Evolutionary conservation across 1,140 invertebrate species (phyloP), one percentile per base, ranked within the genome.

Genomic region (Triops cancriformis): DNA sequence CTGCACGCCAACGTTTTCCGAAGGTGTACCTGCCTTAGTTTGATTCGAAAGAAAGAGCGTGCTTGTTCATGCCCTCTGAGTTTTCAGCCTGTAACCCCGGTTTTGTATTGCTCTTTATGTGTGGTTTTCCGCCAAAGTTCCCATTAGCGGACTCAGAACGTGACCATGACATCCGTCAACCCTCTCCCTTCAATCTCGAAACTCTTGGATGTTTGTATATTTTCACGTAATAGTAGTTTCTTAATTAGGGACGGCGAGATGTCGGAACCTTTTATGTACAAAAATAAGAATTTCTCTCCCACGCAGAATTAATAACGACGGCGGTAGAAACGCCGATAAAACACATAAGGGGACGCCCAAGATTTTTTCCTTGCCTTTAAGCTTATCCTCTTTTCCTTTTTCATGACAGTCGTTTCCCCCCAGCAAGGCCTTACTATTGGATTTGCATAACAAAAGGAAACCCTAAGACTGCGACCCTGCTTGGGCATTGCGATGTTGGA

Each of bases 361-460:
- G 51, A 12, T 64, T 14, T 64, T 64, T 18, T 64, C 14, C 51
- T 7, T 37, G 2, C 31, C 31, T 37, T 37, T 37, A 37, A 37
- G 2, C 31, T 37, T 37, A 37, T 37, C 31, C 31, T 37, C 31
- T 64, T 64, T 45, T 64, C 51, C 51, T 64, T 64, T 64, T 64
- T 23, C 31, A 37, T 37, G 31, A 37, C 31, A 37, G 51, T 18
- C 43, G 43, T 18, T 45, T 18, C 18, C 51, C 18, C 51, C 51
- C 51, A 64, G 18, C 51, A 64, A 64, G 18, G 9, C 51, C 14
- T 64, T n/a, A 64, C 51, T 64, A 64, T 64, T 64, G 51, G 51
- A 64, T 64, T 64, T 64, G 51, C 51, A 64, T 64, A 64, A 64
- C 18, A 64, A 37, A 64, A 64, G 51, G 51, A 64, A 64, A 64